These are phyloP conservation scores for Thamnophis elegans DNA, from an alignment of 2,797 vertebrate genomes.

Conservation along the genomic window DNA sequence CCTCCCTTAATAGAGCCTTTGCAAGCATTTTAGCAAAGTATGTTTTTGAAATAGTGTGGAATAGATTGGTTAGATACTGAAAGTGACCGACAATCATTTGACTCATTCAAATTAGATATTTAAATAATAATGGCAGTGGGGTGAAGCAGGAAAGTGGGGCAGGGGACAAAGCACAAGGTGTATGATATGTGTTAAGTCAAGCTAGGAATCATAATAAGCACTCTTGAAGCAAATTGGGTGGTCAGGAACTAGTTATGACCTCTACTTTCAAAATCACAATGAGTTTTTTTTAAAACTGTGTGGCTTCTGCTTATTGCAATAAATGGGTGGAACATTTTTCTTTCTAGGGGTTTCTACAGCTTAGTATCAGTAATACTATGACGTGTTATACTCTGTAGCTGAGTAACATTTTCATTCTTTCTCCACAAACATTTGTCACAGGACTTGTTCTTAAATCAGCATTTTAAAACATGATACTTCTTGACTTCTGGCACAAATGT, in stretches of 20 bases:
- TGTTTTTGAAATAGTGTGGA: conserved; percentile 61
- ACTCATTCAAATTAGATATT: conserved; percentile 54
- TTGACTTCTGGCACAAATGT: neutral
- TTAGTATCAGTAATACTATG: conserved; percentile 62
- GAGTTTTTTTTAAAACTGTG: conserved; percentile 1
- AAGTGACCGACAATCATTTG: conserved; percentile 40
- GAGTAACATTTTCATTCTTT: conserved; percentile 47
- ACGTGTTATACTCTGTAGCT: conserved; percentile 57
- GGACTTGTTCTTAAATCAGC: neutral
- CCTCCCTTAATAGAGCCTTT: conserved; percentile 41
- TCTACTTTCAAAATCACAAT: conserved; percentile 59
- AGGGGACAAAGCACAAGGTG: conserved; percentile 32
- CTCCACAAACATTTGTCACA: conserved; percentile 17
- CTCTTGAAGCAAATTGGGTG: conserved; percentile 55
- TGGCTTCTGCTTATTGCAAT: conserved; percentile 51
- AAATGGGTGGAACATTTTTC: conserved; percentile 51
- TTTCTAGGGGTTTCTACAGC: conserved; percentile 45
- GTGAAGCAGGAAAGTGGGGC: neutral
- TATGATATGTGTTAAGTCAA: conserved; percentile 37
- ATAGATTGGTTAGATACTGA: conserved; percentile 49
- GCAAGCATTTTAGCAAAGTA: conserved; percentile 49
- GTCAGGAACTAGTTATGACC: conserved; percentile 49
- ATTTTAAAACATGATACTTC: neutral
- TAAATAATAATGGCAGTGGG: conserved; percentile 45
- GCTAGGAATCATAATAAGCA: conserved; percentile 59